A percentile compares a stretch with the other conserved stretches of the same genome.
Evolutionary conservation across 2,113 vertebrate genomes (phyloP).

Genomic region (Dolichallabes microphthalmus): DNA sequence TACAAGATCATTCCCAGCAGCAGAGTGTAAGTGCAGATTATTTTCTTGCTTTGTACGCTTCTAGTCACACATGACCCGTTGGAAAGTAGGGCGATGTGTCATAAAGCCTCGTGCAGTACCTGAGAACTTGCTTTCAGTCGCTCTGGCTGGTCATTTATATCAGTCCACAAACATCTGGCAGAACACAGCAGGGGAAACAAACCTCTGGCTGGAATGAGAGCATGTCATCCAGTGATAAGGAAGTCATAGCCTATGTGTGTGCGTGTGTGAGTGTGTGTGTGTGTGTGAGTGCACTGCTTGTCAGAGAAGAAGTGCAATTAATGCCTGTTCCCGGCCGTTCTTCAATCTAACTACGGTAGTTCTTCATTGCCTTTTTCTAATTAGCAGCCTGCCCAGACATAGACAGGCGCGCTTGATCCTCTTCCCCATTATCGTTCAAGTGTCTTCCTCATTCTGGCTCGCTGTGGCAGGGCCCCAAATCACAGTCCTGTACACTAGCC

Average conservation of each 20-base stretch:
- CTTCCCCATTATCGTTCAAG: slow-evolving; percentile 50
- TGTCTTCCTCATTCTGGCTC: slow-evolving; percentile 53
- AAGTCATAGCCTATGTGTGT: slow-evolving; percentile 18
- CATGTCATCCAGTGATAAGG: slow-evolving; percentile 35
- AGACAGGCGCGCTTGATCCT: slow-evolving; percentile 49
- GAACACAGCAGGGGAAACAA: slow-evolving; percentile 11
- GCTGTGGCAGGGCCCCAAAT: slow-evolving; percentile 34
- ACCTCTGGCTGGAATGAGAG: slow-evolving; percentile 21
- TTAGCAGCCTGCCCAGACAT: slow-evolving; percentile 64
- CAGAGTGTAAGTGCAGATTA: slow-evolving; percentile 81
- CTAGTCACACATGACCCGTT: slow-evolving; percentile 1
- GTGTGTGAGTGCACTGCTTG: slow-evolving; percentile 40
- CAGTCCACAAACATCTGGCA: neutral
- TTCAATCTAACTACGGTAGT: slow-evolving; percentile 58
- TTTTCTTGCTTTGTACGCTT: slow-evolving; percentile 16
- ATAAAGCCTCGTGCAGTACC: neutral
- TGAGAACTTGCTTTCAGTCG: slow-evolving; percentile 6
- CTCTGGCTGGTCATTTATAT: slow-evolving; percentile 26
- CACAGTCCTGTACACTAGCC: slow-evolving; percentile 39
- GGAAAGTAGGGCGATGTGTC: neutral
- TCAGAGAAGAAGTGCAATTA: slow-evolving; percentile 59
- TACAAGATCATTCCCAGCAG: slow-evolving; percentile 90
- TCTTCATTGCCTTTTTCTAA: slow-evolving; percentile 69
- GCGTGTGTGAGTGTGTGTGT: neutral
- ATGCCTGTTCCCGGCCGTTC: slow-evolving; percentile 57